Percentiles rank a stretch among this genome's conserved stretches.
These are phyloP conservation scores for Eupithecia subfuscata DNA, from an alignment of 2,888 invertebrate species.

Conservation along the genomic window DNA sequence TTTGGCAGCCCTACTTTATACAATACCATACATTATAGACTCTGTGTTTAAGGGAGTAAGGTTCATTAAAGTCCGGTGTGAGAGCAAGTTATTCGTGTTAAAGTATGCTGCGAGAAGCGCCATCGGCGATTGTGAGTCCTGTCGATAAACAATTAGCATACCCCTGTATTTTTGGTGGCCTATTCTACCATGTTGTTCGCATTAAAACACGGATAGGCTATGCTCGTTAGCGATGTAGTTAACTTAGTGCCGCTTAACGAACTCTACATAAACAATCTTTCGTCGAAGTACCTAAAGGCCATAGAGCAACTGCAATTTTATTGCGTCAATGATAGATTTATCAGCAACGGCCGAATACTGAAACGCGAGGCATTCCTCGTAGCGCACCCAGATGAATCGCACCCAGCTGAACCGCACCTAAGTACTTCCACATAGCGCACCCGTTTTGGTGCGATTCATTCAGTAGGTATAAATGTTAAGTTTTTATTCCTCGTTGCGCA, in stretches of 20 bases:
- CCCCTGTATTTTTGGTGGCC: not conserved
- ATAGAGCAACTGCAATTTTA: not conserved
- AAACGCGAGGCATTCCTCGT: too few species aligned
- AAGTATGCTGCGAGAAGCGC: slow-evolving; percentile 87
- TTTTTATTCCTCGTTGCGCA: too few species aligned
- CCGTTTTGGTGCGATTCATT: too few species aligned
- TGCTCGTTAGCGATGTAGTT: not conserved
- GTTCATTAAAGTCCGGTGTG: not conserved
- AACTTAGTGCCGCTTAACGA: not conserved
- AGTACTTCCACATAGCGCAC: too few species aligned
- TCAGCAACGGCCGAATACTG: not conserved
- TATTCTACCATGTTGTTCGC: not conserved
- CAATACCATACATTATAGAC: not conserved
- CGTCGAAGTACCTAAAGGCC: not conserved
- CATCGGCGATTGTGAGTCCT: slow-evolving; percentile 87
- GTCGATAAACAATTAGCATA: slow-evolving; percentile 25
- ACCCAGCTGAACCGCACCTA: too few species aligned
- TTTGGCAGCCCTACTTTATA: not conserved
- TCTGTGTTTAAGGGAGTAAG: not conserved
- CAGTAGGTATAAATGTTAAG: too few species aligned
- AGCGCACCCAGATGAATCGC: too few species aligned
- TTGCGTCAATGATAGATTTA: not conserved
- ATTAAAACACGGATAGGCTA: not conserved
- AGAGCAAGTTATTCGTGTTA: not conserved
- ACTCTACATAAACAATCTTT: not conserved